These are phyloP conservation scores for Lamprotornis superbus DNA, from an alignment of 2,113 vertebrate genomes.

Conservation along the genomic window DNA sequence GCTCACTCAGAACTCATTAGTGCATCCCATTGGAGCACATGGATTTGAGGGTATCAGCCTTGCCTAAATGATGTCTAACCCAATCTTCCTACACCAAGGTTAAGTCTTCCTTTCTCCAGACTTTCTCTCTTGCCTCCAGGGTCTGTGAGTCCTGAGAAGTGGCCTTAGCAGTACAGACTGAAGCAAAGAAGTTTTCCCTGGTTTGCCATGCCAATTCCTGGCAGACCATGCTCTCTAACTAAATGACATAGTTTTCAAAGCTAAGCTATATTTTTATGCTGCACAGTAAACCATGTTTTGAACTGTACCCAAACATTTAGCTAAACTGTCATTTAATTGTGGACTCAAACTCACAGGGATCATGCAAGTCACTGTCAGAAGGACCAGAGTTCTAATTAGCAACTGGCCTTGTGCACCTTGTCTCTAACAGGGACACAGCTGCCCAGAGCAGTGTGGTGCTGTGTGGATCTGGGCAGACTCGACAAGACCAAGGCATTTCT, in stretches of 20 bases:
- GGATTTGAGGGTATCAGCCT: neutral
- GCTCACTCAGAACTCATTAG: neutral
- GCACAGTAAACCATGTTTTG: neutral
- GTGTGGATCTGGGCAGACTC: fast-evolving
- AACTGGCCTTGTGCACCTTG: neutral
- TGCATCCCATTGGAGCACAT: neutral
- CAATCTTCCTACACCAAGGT: neutral
- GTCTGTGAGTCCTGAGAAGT: neutral
- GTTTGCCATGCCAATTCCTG: neutral
- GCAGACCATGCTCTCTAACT: neutral
- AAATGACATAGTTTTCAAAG: neutral
- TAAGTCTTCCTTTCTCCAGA: neutral
- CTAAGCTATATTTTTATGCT: neutral
- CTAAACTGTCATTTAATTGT: neutral
- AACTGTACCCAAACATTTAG: neutral
- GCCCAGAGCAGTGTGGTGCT: neutral
- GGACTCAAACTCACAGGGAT: neutral
- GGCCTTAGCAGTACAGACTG: neutral
- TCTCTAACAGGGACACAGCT: neutral
- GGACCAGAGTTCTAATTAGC: neutral
- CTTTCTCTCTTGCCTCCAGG: neutral
- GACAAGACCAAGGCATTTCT: neutral
- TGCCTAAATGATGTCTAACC: neutral
- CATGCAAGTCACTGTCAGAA: neutral
- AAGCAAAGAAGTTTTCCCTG: neutral